Conservation (phyloP, 1,140 invertebrate genomes). For the Neodiprion fabricii region DNA sequence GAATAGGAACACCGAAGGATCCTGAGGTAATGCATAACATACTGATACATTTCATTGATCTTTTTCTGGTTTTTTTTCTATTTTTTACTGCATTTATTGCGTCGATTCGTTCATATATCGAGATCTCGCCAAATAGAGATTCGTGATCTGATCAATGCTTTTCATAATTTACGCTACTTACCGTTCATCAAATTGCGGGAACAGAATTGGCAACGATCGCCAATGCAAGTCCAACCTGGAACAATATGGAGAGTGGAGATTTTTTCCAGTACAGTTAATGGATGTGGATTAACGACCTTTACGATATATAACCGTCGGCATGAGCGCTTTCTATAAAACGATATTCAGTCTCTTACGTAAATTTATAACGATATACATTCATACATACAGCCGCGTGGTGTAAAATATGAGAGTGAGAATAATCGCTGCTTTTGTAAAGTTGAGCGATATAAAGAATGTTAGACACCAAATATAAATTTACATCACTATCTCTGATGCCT, state of each 20-base stretch:
- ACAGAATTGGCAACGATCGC: too few species aligned
- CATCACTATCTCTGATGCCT: too few species aligned
- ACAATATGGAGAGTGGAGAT: background rate
- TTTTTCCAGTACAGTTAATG: background rate
- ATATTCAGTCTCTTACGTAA: slow-evolving; percentile 5
- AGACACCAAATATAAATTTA: too few species aligned
- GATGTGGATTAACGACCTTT: slow-evolving; percentile 5
- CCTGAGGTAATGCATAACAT: background rate
- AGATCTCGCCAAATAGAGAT: too few species aligned
- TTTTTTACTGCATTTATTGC: too few species aligned
- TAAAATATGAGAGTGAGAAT: too few species aligned
- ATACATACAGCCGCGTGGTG: too few species aligned
- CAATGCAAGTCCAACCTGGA: background rate
- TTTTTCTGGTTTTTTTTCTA: too few species aligned
- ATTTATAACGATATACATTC: background rate
- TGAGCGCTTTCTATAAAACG: background rate
- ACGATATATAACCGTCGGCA: background rate
- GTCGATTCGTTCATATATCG: too few species aligned
- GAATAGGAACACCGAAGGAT: background rate
- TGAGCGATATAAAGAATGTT: too few species aligned
- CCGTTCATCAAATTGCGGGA: background rate
- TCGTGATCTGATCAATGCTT: background rate
- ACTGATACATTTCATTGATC: too few species aligned
- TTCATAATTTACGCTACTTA: background rate
- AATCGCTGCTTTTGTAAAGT: too few species aligned